A percentile compares a stretch with the other conserved stretches of the same genome.
Evolutionary conservation across 2,797 vertebrate species (phyloP).

Genomic region (Enteromius argenteus): DNA sequence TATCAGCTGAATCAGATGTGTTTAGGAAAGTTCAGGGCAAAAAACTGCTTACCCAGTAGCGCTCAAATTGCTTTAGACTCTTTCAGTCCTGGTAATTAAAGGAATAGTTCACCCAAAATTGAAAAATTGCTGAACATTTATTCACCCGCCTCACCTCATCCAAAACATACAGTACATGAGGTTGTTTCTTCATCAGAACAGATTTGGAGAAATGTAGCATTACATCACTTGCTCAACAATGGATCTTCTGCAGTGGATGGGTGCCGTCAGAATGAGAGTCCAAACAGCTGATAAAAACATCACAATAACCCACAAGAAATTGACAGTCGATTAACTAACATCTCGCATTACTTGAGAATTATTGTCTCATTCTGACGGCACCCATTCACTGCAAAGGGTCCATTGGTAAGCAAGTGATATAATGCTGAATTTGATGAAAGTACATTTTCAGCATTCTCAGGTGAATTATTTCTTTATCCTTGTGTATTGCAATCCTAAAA

Average conservation of each 20-base stretch:
- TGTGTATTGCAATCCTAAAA: constrained; percentile 14
- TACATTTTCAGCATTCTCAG: neutral
- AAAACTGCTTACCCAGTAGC: constrained; percentile 29
- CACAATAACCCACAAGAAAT: neutral
- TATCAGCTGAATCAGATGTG: constrained; percentile 44
- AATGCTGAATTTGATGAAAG: neutral
- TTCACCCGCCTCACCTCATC: neutral
- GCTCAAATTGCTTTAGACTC: constrained; percentile 25
- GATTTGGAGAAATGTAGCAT: neutral
- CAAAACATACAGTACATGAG: neutral
- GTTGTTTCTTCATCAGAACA: neutral
- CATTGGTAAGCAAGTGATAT: neutral
- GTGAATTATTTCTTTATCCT: neutral
- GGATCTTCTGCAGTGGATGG: neutral
- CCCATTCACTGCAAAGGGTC: neutral
- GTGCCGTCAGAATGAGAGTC: neutral
- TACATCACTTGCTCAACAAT: neutral
- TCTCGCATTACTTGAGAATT: neutral
- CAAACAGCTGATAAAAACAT: neutral
- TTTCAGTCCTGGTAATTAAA: neutral
- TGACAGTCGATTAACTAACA: neutral
- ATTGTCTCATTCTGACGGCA: neutral
- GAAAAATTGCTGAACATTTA: neutral
- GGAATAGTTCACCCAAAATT: neutral
- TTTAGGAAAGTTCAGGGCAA: constrained; percentile 12